Evolutionary conservation across 2,113 vertebrate species (phyloP).

Genomic region (Struthidea cinerea): DNA sequence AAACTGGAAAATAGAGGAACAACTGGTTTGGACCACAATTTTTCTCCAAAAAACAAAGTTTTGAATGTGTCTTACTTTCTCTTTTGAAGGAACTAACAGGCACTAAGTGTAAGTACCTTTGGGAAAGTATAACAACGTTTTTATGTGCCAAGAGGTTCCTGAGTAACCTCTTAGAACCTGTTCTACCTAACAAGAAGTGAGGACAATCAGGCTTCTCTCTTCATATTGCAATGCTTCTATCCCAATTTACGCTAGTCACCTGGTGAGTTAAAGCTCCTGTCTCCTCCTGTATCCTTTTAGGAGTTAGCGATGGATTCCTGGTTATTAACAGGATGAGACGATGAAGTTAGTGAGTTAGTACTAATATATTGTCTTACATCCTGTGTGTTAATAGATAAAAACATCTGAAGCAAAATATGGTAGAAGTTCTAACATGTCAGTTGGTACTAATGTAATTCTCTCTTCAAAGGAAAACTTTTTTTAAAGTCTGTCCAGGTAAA

Average conservation of each 20-base stretch:
- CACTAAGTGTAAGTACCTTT: neutral
- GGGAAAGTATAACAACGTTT: fast-evolving
- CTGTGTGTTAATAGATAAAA: neutral
- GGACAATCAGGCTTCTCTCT: neutral
- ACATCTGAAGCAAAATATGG: neutral
- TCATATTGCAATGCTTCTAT: neutral
- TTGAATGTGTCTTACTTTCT: neutral
- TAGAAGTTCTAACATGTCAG: neutral
- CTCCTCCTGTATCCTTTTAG: neutral
- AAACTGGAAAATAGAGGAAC: neutral
- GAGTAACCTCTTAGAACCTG: neutral
- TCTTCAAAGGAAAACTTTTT: neutral
- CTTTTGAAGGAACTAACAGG: neutral
- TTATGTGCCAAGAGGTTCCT: neutral
- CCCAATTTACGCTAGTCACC: neutral
- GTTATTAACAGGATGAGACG: neutral
- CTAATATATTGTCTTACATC: neutral
- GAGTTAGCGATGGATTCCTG: neutral
- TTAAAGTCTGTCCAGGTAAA: neutral
- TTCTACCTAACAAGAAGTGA: neutral
- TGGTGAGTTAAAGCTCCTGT: neutral
- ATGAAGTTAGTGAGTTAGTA: neutral
- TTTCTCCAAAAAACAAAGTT: neutral
- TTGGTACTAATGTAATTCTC: neutral
- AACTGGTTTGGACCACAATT: neutral